Percentiles rank a stretch among this genome's conserved stretches.
Conservation (phyloP, 37 sponge, comb jelly and placozoan species). For the Mnemiopsis leidyi region DNA sequence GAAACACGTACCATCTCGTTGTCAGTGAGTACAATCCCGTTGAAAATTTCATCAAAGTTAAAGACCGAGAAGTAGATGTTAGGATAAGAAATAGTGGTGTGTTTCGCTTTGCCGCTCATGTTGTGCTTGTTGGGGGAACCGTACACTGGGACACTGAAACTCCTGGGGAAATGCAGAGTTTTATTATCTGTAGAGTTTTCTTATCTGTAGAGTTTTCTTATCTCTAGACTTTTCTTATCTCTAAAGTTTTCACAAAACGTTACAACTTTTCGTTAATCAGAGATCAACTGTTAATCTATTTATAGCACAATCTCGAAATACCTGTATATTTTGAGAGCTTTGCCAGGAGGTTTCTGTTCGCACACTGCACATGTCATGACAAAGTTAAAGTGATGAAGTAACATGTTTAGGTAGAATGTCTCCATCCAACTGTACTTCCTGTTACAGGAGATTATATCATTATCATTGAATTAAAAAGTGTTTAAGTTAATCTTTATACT, state of each 20-base stretch:
- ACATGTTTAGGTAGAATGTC: constrained; percentile 45
- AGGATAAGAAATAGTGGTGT: constrained; percentile 30
- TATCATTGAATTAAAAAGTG: neutral
- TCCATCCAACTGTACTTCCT: constrained; percentile 63
- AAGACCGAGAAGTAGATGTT: constrained; percentile 53
- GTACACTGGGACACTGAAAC: constrained; percentile 51
- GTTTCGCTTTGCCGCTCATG: constrained; percentile 53
- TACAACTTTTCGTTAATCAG: too few species aligned
- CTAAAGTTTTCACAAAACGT: too few species aligned
- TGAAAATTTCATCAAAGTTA: constrained; percentile 62
- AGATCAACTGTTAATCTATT: too few species aligned
- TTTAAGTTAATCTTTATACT: neutral
- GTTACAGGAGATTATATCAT: neutral
- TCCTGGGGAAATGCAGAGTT: neutral
- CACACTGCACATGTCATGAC: constrained; percentile 54
- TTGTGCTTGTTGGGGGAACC: constrained; percentile 52
- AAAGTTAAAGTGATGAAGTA: constrained; percentile 32
- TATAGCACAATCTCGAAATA: too few species aligned
- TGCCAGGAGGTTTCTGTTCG: constrained; percentile 60
- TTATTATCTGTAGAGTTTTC: too few species aligned
- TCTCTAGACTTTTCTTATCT: too few species aligned
- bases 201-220: too few species aligned
- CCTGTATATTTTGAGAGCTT: constrained; percentile 48
- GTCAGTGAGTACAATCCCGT: constrained; percentile 48
- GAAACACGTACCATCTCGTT: constrained; percentile 59